A percentile compares a stretch with the other conserved stretches of the same genome.
These are phyloP conservation scores for Tetragonula carbonaria DNA, from an alignment of 2,888 invertebrate species.

Conservation along the genomic window DNA sequence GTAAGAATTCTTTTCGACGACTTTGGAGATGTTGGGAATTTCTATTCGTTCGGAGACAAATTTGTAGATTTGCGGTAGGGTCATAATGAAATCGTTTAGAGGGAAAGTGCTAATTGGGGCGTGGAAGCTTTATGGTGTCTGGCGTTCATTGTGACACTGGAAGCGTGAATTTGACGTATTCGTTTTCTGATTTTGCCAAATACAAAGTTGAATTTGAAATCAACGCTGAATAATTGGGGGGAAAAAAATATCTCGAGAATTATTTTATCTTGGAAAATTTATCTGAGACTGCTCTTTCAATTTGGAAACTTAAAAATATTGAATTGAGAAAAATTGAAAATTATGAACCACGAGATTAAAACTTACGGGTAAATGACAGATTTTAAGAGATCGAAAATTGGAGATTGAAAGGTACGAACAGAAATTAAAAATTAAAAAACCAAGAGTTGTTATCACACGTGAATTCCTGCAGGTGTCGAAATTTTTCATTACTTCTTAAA, in stretches of 20 bases:
- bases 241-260: not conserved
- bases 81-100: constrained; percentile 17
- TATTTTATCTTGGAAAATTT: no score
- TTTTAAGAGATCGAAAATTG: no score
- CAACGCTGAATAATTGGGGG: not conserved
- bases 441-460: no score
- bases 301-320: no score
- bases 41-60: not conserved
- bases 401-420: no score
- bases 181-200: not conserved
- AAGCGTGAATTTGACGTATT: not conserved
- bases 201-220: not conserved
- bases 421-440: no score
- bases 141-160: not conserved
- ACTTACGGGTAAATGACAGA: no score
- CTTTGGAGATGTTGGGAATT: not conserved
- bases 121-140: constrained; percentile 8
- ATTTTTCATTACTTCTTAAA: no score
- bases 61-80: not conserved
- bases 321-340: no score
- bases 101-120: not conserved
- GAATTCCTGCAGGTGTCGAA: no score
- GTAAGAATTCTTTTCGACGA: accelerated
- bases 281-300: no score
- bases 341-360: no score